phyloP scores from a whole-genome alignment of 2,113 vertebrate species.

The Lophura nycthemera region DNA sequence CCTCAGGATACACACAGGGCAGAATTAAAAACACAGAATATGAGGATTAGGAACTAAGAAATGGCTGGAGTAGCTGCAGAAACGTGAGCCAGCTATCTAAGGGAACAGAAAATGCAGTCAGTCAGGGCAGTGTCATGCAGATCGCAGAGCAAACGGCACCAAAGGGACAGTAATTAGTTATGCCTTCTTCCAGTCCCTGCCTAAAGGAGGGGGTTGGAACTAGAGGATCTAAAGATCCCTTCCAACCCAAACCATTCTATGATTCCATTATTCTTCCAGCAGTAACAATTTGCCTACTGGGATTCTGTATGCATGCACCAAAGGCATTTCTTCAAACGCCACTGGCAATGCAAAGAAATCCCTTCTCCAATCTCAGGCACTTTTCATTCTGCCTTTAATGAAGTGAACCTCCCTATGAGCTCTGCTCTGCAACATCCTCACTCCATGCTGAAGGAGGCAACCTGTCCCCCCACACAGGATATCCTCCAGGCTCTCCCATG shows the following conservation, averaged over 20 bases:
- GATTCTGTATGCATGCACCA: background rate
- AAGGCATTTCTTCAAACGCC: background rate
- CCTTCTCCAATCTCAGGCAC: background rate
- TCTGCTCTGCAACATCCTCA: accelerated
- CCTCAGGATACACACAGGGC: background rate
- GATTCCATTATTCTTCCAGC: background rate
- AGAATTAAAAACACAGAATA: background rate
- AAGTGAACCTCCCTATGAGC: background rate
- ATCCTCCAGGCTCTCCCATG: background rate
- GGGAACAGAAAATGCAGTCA: background rate
- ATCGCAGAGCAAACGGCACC: background rate
- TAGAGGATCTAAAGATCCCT: too few relatives aligned
- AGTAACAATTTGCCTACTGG: background rate
- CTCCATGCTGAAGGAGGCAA: background rate
- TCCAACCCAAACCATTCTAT: too few relatives aligned
- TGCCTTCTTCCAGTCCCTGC: background rate
- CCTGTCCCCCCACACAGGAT: accelerated
- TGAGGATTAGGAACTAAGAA: background rate
- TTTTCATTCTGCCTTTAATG: background rate
- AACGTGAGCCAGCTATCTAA: background rate
- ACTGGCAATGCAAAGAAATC: background rate
- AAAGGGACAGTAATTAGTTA: background rate
- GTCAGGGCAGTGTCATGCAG: background rate
- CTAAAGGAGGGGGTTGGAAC: too few relatives aligned
- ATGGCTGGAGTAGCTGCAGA: background rate